A percentile compares a stretch with the other conserved stretches of the same genome.
Evolutionary conservation across 2,113 vertebrate species (phyloP).

Genomic region (Tenrec ecaudatus): DNA sequence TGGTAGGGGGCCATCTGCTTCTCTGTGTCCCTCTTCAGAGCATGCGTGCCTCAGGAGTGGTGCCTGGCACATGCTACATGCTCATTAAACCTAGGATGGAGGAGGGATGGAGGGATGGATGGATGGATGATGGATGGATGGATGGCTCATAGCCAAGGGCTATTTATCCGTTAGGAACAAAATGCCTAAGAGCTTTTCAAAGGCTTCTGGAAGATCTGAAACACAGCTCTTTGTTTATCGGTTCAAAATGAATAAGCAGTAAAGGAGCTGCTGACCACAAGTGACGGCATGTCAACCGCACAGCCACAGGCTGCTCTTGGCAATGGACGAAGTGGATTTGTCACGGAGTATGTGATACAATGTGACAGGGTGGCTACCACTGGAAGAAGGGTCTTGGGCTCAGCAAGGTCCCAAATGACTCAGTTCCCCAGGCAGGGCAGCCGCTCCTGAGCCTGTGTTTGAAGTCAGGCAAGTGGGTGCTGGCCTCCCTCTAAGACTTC

Average conservation of each 20-base stretch:
- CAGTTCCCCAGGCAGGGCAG: background rate
- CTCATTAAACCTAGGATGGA: background rate
- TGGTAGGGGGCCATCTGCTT: background rate
- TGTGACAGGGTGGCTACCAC: background rate
- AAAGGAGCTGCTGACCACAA: background rate
- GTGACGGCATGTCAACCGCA: accelerated
- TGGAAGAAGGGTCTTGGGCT: background rate
- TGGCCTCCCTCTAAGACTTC: background rate
- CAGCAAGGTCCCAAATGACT: background rate
- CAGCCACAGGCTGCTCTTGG: too few species aligned
- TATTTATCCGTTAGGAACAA: background rate
- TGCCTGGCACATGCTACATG: background rate
- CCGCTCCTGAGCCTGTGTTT: background rate
- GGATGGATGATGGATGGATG: background rate
- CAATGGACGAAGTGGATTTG: background rate
- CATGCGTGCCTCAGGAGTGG: background rate
- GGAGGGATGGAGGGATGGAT: background rate
- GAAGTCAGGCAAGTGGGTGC: background rate
- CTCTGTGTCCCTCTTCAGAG: background rate
- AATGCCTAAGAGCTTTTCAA: background rate
- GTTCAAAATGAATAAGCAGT: background rate
- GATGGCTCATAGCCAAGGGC: background rate
- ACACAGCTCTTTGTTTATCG: too few species aligned
- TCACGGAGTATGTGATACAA: background rate
- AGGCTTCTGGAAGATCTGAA: background rate